These are phyloP conservation scores for Mesocricetus auratus DNA, from an alignment of 2,113 vertebrate genomes.

Conservation along the genomic window DNA sequence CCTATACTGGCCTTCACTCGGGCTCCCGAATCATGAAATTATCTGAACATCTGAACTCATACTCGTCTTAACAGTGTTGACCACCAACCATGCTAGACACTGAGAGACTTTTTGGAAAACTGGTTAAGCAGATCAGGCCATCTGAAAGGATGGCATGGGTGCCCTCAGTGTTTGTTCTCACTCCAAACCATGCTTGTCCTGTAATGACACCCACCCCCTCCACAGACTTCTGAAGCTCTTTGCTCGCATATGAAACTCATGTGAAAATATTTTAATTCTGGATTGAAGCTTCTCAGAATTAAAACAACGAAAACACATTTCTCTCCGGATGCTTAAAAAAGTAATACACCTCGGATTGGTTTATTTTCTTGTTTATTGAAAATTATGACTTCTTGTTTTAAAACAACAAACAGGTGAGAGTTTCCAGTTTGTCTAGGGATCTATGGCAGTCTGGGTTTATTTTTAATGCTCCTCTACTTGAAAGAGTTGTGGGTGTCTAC, in stretches of 20 bases:
- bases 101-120: background rate
- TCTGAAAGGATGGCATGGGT: background rate
- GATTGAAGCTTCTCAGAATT: background rate
- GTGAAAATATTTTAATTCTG: conserved; percentile 47
- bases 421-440: conserved; percentile 19
- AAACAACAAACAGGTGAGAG: background rate
- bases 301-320: conserved; percentile 16
- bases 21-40: background rate
- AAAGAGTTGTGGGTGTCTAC: conserved; percentile 10
- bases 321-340: background rate
- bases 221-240: background rate
- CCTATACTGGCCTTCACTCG: background rate
- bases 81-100: background rate
- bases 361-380: conserved; percentile 51
- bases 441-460: conserved; percentile 6
- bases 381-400: conserved; percentile 25
- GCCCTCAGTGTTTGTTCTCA: background rate
- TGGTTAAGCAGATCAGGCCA: background rate
- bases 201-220: background rate
- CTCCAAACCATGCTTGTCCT: background rate
- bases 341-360: background rate
- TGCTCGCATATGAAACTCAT: background rate
- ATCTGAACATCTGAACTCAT: background rate
- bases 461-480: background rate
- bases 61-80: background rate